Evolutionary conservation across 2,888 invertebrate species (phyloP), one percentile per base, ranked within the genome.

Genomic region (Acronicta leporina): DNA sequence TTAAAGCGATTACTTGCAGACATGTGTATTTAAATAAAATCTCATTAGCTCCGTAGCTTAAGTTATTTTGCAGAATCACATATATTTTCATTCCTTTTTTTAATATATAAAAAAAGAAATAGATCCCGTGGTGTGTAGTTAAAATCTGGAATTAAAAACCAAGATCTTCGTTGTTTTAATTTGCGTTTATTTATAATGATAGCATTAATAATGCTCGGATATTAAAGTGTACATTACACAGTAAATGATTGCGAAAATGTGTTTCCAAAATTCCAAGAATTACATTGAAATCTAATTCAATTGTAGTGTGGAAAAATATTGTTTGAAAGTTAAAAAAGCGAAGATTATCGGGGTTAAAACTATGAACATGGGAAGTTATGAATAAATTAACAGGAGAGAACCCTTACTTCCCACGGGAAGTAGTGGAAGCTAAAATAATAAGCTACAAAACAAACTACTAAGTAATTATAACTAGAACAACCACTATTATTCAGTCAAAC

Each of bases 401-500:
- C 87, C 88, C 87, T 85, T 77, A 71, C 74, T 78, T 87, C 92
- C 85, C 87, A 51, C 52, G 87, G 89, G 91, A 87, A 84, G 81
- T 83, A 84, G 86, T 87, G 84, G 87, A 82, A 86, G 82, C 81
- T 77, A 79, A 91, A 88, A 91, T 91, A 90, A 91, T 89, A 92
- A 87, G 88, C 87, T 88, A 86, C 84, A 86, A 85, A 91, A 91
- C 90, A 91, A 93, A 91, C 89, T 90, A 88, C 87, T 76, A 89
- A 91, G 89, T 91, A 92, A 92, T 92, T 92, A 93, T 82, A 88
- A 86, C 87, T 86, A 87, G 88, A 91, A 89, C 88, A 88, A 88
- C 87, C 78, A 79, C 87, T 84, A 90, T 88, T 89, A 89, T 83
- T 87, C 82, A 84, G 85, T 89, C 85, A 91, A 91, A 91, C 86